A percentile compares a stretch with the other conserved stretches of the same genome.
These are phyloP conservation scores for Tretioscincus oriximinensis DNA, from an alignment of 2,113 vertebrate species.

Conservation along the genomic window DNA sequence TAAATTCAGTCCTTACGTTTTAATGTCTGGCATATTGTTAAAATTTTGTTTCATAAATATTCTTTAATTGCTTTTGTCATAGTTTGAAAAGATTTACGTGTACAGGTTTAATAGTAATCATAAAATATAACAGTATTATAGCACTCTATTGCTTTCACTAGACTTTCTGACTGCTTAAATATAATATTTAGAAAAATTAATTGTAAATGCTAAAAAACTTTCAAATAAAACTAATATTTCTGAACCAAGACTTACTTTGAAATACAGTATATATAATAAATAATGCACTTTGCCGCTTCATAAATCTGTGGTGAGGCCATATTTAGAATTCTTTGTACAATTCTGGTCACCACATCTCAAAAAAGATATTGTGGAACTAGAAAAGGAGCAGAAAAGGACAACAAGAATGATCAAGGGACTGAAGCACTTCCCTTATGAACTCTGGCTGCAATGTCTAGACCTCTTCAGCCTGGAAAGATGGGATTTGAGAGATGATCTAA, in stretches of 20 bases:
- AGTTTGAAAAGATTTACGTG: accelerated
- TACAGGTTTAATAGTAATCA: background rate
- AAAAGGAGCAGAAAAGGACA: too few relatives aligned
- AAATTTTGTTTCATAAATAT: background rate
- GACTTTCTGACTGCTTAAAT: constrained; percentile 31
- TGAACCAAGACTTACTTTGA: background rate
- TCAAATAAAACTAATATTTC: accelerated
- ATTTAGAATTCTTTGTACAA: too few relatives aligned
- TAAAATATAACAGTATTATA: background rate
- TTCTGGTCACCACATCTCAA: too few relatives aligned
- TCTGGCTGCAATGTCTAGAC: too few relatives aligned
- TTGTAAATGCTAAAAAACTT: constrained; percentile 22
- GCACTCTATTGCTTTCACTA: accelerated
- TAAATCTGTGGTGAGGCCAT: too few relatives aligned
- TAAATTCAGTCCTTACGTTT: background rate
- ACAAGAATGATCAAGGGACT: too few relatives aligned
- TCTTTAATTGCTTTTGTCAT: background rate
- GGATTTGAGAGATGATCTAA: too few relatives aligned
- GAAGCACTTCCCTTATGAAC: too few relatives aligned
- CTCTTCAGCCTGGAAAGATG: too few relatives aligned
- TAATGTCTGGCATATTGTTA: background rate
- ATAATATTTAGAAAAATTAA: constrained; percentile 2
- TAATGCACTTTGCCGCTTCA: too few relatives aligned
- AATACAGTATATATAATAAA: background rate
- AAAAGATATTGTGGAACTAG: too few relatives aligned